These are phyloP conservation scores for Emydocephalus ijimae DNA, from an alignment of 2,113 vertebrate species.

Conservation along the genomic window DNA sequence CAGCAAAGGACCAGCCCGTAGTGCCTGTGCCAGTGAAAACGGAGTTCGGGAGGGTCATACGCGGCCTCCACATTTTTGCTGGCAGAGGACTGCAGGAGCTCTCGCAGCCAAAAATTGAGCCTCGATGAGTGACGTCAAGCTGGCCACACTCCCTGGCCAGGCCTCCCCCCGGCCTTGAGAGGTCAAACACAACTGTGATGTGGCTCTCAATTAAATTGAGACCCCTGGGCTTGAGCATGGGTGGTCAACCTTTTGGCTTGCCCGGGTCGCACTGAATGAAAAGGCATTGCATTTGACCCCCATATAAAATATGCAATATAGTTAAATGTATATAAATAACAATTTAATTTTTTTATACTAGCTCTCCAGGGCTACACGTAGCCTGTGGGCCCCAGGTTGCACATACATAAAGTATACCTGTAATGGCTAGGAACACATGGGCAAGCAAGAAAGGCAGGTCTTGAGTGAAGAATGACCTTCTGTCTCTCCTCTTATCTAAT, in stretches of 20 bases:
- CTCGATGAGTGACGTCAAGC: no score
- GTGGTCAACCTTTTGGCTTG: not conserved
- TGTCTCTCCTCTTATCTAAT: not conserved
- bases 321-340: not conserved
- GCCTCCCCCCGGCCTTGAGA: fast-evolving
- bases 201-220: no score
- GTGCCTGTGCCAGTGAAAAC: no score
- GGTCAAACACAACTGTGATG: no score
- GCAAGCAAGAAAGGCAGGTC: not conserved
- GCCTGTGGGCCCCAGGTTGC: not conserved
- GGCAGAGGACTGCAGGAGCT: no score
- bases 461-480: not conserved
- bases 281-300: not conserved
- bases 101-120: no score
- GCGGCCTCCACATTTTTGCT: no score
- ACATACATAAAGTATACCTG: not conserved
- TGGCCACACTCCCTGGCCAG: no score
- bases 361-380: not conserved
- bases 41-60: no score
- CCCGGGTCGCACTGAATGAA: not conserved
- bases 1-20: no score
- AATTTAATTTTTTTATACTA: not conserved
- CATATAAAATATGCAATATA: not conserved
- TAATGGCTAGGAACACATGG: not conserved
- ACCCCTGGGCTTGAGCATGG: not conserved